Conservation (phyloP, 2,888 invertebrate genomes). For the Proisotoma minuta region DNA sequence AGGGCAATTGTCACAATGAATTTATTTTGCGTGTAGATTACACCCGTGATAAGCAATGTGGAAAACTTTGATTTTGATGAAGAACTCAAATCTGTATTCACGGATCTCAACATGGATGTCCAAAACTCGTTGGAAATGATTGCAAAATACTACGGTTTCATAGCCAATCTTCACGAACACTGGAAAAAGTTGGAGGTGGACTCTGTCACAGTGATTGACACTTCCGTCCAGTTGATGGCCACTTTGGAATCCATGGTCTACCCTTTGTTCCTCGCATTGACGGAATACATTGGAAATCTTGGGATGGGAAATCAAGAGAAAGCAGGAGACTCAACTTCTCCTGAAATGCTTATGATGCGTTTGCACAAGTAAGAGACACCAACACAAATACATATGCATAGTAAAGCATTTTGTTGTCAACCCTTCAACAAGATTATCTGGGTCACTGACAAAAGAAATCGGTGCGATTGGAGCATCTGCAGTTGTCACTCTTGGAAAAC, state of each 20-base stretch:
- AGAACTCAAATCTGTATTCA: background rate
- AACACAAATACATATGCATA: too few relatives aligned
- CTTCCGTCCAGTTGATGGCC: conserved; percentile 9
- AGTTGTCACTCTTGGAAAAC: background rate
- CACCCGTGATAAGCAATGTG: background rate
- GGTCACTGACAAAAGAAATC: conserved; percentile 24
- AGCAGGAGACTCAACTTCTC: background rate
- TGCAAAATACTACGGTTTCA: conserved; percentile 12
- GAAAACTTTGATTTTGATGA: conserved; percentile 8
- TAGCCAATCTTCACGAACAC: background rate
- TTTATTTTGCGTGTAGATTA: too few relatives aligned
- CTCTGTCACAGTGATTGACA: background rate
- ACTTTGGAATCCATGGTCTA: conserved; percentile 11
- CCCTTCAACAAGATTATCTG: conserved; percentile 27
- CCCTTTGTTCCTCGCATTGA: conserved; percentile 1
- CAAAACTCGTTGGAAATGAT: background rate
- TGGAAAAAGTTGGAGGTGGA: conserved; percentile 9
- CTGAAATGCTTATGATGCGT: background rate
- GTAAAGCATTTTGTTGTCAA: background rate
- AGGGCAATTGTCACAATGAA: background rate
- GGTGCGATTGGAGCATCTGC: conserved; percentile 31
- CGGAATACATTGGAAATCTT: background rate
- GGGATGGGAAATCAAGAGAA: background rate
- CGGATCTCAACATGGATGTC: background rate
- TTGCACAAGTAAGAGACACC: conserved; percentile 4